Evolutionary conservation across 2,888 invertebrate genomes (phyloP).

Genomic region (Ethmia dodecea): DNA sequence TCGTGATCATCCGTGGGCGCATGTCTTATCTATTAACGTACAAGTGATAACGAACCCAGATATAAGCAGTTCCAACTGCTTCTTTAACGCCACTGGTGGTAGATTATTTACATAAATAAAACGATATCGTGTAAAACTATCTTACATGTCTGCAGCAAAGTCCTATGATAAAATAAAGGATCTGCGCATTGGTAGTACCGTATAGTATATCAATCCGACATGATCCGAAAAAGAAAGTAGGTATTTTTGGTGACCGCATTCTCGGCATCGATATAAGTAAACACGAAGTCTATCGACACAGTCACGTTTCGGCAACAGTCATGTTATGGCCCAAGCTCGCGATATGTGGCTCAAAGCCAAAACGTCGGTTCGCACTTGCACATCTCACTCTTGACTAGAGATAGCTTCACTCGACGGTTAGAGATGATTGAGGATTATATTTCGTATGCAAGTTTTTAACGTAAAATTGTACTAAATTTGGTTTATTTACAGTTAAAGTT

Average conservation of each 20-base stretch:
- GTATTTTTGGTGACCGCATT: not conserved
- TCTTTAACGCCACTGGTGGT: constrained; percentile 31
- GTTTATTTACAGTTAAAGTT: not conserved
- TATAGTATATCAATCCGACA: too few species aligned
- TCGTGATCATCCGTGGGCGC: constrained; percentile 43
- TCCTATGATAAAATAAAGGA: too few species aligned
- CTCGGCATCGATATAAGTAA: constrained; percentile 2
- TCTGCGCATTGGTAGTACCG: too few species aligned
- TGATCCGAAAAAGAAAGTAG: not conserved
- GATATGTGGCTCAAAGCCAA: constrained; percentile 38
- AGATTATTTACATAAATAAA: constrained; percentile 26
- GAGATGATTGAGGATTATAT: too few species aligned
- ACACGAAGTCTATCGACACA: constrained; percentile 9
- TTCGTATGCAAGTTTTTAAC: too few species aligned
- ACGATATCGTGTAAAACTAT: too few species aligned
- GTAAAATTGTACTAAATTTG: not conserved
- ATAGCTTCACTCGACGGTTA: too few species aligned
- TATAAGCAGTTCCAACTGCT: constrained; percentile 43
- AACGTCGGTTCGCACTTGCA: constrained; percentile 27
- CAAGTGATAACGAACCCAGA: constrained; percentile 48
- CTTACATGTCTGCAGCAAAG: too few species aligned
- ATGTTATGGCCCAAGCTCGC: constrained; percentile 23
- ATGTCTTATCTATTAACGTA: constrained; percentile 60
- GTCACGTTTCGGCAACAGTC: constrained; percentile 17
- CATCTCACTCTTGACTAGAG: too few species aligned